Evolutionary conservation across 2,797 vertebrate genomes (phyloP), one percentile per base, ranked within the genome.

Genomic region (Parauchenoglanis punctatus): DNA sequence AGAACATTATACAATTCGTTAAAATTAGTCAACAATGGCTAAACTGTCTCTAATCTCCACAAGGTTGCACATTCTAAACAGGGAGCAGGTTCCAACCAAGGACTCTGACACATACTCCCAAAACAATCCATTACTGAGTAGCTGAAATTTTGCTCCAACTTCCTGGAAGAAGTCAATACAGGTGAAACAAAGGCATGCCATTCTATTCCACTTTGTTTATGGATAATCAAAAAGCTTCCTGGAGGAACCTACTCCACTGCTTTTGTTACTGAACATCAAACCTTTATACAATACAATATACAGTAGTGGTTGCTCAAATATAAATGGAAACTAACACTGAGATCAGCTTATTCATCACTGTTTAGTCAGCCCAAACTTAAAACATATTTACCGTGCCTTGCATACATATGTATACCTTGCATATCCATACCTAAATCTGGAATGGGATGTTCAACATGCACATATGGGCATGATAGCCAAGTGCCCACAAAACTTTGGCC

Each of bases 131-230:
- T 72, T 61, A 61, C 40, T 65, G 12, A 56, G 28, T 67, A 65
- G 12, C 59, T 85, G 59, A 28, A 31, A 12, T 70, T 28, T 35
- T 31, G 40, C 17, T 78, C 31, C 54, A 75, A 87, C 75, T 85
- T 84, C 65, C 83, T 87, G 52, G n/a, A 80, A 78, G 52, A 84
- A 56, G 18, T 46, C n/a, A 75, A 17, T 59, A 12, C 18, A 44
- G 67, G 67, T 81, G 31, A 81, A 58, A 82, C 20, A 61, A 15
- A 76, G 28, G 7, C 44, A 56, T 83, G 28, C 20, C 35, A 31
- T 28, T 78, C 44, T 65, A 20, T 23, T 18, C 40, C 35, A 87
- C 49, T 78, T 68, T 87, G 73, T 84, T 84, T 77, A 44, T n/a
- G 46, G 61, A 59, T 70, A 77, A 78, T 68, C 73, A 87, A 52